Evolutionary conservation across 2,888 invertebrate genomes (phyloP), one percentile per base, ranked within the genome.

Genomic region (Napeogenes sylphis): DNA sequence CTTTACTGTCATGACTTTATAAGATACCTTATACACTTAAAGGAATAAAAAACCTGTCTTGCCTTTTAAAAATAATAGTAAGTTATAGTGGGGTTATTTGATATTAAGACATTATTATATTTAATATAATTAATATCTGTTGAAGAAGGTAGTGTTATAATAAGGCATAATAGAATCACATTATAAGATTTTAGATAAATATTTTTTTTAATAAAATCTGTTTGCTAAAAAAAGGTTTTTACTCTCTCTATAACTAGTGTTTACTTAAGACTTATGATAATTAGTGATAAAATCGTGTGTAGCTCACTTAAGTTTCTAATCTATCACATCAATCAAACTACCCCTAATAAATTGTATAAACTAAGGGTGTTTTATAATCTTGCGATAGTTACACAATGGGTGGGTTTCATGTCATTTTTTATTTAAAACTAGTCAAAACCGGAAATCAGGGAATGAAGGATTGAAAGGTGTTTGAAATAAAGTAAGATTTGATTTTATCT

Each of bases 331-430:
- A 81, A 85, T 87, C 87, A 85, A 80, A 74, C 63, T 62, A 71
- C 72, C 75, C 80, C 74, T 87, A 85, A 87, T 86, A 80, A 86
- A 84, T 84, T 74, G 77, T 76, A 73, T 74, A 75, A 82, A 64
- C 74, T 79, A 76, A 82, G 83, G 84, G 83, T 80, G 79, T 79
- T 83, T 81, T 81, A 75, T 76, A 58, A 66, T 62, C 65, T 65
- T 45, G 63, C 72, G 83, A 82, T 84, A 80, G 75, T 79, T 80
- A 80, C 80, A 81, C 78, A 80, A 79, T 77, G 74, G 76, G 73
- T 72, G 73, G 70, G 75, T 78, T 73, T 69, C 62, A 69, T 67
- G 69, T 73, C 63, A 63, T 75, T 77, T 77, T 78, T 79, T 79
- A 68, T 42, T 42, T 53, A 55, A 62, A 58, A 61, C 62, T 13